Conservation (phyloP, 2,113 vertebrate species). For the Otolemur garnettii region DNA sequence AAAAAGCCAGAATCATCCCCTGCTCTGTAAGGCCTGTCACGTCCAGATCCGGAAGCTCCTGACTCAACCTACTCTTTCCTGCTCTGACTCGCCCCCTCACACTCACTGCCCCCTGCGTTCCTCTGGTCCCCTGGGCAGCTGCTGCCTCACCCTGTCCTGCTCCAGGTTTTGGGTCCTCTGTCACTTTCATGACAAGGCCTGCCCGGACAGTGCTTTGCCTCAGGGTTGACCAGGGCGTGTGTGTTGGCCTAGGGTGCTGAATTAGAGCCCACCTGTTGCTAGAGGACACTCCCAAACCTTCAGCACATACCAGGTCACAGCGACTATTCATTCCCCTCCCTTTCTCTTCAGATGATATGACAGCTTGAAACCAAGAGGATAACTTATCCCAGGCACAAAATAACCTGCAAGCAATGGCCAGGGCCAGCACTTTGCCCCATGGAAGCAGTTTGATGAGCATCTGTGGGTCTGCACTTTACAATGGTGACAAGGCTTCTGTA, state of each 20-base stretch:
- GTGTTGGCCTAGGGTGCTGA: neutral
- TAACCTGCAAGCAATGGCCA: neutral
- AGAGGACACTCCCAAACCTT: neutral
- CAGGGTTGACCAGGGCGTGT: no score
- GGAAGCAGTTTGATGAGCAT: neutral
- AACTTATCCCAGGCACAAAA: neutral
- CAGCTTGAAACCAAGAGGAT: neutral
- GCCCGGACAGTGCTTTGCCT: no score
- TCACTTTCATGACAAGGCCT: neutral
- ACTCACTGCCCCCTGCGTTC: neutral
- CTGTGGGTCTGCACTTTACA: fast-evolving
- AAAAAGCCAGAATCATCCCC: no score
- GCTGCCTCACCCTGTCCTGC: neutral
- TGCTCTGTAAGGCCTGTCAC: neutral
- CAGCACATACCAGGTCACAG: fast-evolving
- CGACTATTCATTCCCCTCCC: neutral
- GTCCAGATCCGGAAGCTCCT: neutral
- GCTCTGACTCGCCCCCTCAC: fast-evolving
- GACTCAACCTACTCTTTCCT: no score
- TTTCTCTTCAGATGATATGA: neutral
- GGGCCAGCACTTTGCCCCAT: neutral
- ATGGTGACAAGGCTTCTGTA: neutral
- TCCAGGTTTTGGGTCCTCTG: neutral
- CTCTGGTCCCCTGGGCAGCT: fast-evolving
- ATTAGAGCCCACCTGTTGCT: neutral